Evolutionary conservation across 1,140 invertebrate species (phyloP).

Genomic region (Coboldia fuscipes): DNA sequence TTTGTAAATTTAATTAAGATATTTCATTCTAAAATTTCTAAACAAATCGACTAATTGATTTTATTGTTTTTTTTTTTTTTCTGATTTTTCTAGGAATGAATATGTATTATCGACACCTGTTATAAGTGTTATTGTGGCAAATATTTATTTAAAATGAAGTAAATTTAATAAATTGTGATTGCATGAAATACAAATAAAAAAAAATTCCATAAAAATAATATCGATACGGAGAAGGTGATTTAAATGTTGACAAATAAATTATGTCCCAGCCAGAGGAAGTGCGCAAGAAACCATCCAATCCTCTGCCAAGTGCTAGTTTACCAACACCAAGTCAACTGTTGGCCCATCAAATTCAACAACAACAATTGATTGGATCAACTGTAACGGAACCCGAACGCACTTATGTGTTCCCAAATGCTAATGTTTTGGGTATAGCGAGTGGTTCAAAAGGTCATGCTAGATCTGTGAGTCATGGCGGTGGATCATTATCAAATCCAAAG

Average conservation of each 20-base stretch:
- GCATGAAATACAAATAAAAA: no score
- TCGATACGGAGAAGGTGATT: no score
- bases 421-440: slow-evolving; percentile 8
- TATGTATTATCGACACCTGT: no score
- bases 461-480: slow-evolving; percentile 59
- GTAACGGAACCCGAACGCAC: slow-evolving; percentile 28
- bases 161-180: no score
- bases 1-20: no score
- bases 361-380: background rate
- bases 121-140: no score
- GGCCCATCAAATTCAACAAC: background rate
- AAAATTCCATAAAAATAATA: no score
- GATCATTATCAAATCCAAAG: slow-evolving; percentile 25
- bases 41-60: no score
- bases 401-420: slow-evolving; percentile 23
- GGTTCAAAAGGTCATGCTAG: slow-evolving; percentile 37
- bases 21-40: no score
- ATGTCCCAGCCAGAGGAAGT: slow-evolving; percentile 18
- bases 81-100: no score
- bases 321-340: background rate
- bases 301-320: slow-evolving; percentile 1
- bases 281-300: slow-evolving; percentile 12
- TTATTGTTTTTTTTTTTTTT: no score
- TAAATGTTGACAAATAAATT: slow-evolving; percentile 15
- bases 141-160: no score